A percentile compares a stretch with the other conserved stretches of the same genome.
Conservation (phyloP, 2,888 invertebrate genomes). For the Epirrhoe alternata region DNA sequence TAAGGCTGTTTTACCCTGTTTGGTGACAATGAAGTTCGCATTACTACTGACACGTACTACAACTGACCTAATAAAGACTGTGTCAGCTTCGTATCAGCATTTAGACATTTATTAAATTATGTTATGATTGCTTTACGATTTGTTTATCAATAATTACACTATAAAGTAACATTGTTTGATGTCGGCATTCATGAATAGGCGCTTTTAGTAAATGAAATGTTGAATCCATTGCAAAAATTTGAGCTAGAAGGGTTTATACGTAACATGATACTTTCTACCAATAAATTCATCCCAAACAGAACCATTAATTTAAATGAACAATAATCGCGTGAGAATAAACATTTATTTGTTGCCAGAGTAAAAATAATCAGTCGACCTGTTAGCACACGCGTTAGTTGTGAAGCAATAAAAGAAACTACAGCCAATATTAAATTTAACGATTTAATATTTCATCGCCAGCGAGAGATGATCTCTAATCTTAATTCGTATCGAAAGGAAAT, state of each 20-base stretch:
- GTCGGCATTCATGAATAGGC: conserved; percentile 23
- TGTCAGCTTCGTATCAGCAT: conserved; percentile 64
- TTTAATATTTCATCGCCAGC: conserved; percentile 78
- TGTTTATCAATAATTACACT: conserved; percentile 56
- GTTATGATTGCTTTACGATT: conserved; percentile 58
- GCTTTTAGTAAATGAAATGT: neutral
- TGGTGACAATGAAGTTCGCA: conserved; percentile 58
- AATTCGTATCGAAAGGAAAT: conserved; percentile 47
- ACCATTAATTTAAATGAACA: conserved; percentile 68
- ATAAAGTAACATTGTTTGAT: conserved; percentile 21
- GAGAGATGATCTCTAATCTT: conserved; percentile 57
- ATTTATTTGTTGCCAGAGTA: conserved; percentile 70
- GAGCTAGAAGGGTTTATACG: neutral
- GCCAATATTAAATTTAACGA: conserved; percentile 84
- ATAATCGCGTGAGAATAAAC: conserved; percentile 80
- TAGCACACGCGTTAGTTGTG: conserved; percentile 75
- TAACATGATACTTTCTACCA: conserved; percentile 53
- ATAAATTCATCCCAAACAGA: conserved; percentile 62
- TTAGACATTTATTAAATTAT: conserved; percentile 65
- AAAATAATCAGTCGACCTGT: conserved; percentile 75
- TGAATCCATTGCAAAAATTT: neutral
- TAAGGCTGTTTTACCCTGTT: conserved; percentile 38
- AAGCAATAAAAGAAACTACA: conserved; percentile 81
- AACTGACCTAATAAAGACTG: conserved; percentile 69
- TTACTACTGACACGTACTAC: conserved; percentile 61